Evolutionary conservation across 2,113 vertebrate species (phyloP).

Genomic region (human (Homo sapiens)): DNA sequence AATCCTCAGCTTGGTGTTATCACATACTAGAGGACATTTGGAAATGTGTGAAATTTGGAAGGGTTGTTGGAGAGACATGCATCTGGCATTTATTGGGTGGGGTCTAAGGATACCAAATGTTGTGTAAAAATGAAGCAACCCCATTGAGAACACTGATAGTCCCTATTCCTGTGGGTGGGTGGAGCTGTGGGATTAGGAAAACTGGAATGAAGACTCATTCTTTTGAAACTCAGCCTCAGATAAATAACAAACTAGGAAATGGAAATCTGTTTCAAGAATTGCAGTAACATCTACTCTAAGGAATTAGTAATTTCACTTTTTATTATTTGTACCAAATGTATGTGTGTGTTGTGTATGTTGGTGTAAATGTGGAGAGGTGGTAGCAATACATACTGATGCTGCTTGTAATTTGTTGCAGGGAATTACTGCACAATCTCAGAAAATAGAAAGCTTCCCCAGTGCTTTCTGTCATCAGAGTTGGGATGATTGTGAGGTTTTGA

Average conservation of each 20-base stretch:
- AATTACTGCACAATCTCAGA: background rate
- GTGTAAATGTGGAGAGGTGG: background rate
- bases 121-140: background rate
- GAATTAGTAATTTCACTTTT: background rate
- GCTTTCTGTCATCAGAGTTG: background rate
- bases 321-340: background rate
- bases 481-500: background rate
- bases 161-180: background rate
- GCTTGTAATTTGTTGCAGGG: background rate
- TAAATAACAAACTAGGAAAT: background rate
- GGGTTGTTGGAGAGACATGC: background rate
- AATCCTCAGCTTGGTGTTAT: background rate
- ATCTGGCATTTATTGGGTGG: background rate
- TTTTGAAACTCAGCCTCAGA: background rate
- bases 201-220: background rate
- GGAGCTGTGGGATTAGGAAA: background rate
- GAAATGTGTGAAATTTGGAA: background rate
- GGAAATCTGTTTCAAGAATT: conserved; percentile 34
- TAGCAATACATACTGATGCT: background rate
- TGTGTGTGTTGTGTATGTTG: background rate
- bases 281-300: background rate
- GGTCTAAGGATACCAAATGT: background rate
- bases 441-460: background rate
- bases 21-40: background rate
- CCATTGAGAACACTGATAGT: background rate